Percentiles rank a stretch among this genome's conserved stretches.
Conservation (phyloP, 2,888 invertebrate species). For the Limnephilus rhombicus region DNA sequence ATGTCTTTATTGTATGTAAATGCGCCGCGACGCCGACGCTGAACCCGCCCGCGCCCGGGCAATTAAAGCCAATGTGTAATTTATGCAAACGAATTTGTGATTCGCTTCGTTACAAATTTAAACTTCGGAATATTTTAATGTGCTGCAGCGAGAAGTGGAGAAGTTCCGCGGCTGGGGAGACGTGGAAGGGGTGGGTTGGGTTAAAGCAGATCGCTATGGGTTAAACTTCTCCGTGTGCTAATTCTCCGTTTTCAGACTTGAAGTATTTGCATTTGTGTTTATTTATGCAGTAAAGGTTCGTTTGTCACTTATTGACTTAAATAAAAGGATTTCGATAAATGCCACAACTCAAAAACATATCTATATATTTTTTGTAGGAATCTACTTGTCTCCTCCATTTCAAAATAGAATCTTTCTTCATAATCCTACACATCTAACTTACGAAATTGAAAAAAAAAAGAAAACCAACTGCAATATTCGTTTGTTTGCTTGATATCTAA, state of each 20-base stretch:
- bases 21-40: slow-evolving; percentile 56
- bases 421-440: too few relatives aligned
- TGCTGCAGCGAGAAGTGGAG: slow-evolving; percentile 54
- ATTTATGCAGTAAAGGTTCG: background rate
- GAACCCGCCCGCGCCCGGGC: slow-evolving; percentile 57
- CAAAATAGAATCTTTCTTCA: too few relatives aligned
- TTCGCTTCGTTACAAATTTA: slow-evolving; percentile 67
- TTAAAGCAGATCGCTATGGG: slow-evolving; percentile 23
- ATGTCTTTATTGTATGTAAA: slow-evolving; percentile 63
- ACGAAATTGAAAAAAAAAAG: too few relatives aligned
- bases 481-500: too few relatives aligned
- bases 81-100: slow-evolving; percentile 67
- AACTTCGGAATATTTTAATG: slow-evolving; percentile 66
- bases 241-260: background rate
- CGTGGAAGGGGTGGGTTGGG: slow-evolving; percentile 38
- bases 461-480: too few relatives aligned
- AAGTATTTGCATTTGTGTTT: background rate
- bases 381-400: too few relatives aligned
- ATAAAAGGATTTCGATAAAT: background rate
- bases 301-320: background rate
- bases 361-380: too few relatives aligned
- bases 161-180: slow-evolving; percentile 29
- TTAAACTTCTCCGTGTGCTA: background rate
- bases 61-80: slow-evolving; percentile 67
- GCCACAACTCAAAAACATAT: background rate